phyloP scores from a whole-genome alignment of 2,888 invertebrate species.

The Noctua fimbriata region DNA sequence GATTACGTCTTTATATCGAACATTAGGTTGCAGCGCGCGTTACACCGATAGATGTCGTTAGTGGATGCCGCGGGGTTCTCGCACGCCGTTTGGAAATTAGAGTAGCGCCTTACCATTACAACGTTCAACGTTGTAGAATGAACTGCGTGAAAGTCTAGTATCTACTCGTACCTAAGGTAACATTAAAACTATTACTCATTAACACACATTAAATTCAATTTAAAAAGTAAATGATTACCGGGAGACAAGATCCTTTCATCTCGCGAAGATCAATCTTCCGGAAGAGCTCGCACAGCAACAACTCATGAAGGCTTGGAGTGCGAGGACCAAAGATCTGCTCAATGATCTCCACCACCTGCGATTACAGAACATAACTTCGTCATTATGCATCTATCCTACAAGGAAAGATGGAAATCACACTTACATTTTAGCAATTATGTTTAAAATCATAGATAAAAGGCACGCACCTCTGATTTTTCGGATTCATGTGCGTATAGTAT shows the following conservation, averaged over 20 bases:
- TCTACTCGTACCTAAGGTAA: not conserved
- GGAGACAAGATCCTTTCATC: conserved; percentile 95
- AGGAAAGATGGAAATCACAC: not conserved
- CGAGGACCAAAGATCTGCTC: conserved; percentile 94
- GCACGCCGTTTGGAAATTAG: too few species aligned
- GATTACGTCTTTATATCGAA: too few species aligned
- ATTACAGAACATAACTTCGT: not conserved
- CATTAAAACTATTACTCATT: not conserved
- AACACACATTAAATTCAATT: not conserved
- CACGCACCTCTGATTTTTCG: too few species aligned
- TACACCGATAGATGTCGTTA: too few species aligned
- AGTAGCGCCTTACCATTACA: too few species aligned
- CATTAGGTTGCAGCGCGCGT: too few species aligned
- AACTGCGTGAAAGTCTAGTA: too few species aligned
- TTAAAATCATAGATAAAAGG: too few species aligned
- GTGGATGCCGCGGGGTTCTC: too few species aligned
- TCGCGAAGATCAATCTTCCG: conserved; percentile 96
- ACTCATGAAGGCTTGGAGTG: conserved; percentile 94
- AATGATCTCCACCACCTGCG: conserved; percentile 94
- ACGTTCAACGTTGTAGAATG: too few species aligned
- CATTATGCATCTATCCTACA: not conserved
- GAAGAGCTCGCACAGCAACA: conserved; percentile 96
- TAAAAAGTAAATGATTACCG: conserved; percentile 86
- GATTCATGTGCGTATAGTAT: too few species aligned
- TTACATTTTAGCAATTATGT: not conserved